Percentiles rank a stretch among this genome's conserved stretches.
Evolutionary conservation across 2,797 vertebrate genomes (phyloP).

Genomic region (Stomatorhinus walkeri): DNA sequence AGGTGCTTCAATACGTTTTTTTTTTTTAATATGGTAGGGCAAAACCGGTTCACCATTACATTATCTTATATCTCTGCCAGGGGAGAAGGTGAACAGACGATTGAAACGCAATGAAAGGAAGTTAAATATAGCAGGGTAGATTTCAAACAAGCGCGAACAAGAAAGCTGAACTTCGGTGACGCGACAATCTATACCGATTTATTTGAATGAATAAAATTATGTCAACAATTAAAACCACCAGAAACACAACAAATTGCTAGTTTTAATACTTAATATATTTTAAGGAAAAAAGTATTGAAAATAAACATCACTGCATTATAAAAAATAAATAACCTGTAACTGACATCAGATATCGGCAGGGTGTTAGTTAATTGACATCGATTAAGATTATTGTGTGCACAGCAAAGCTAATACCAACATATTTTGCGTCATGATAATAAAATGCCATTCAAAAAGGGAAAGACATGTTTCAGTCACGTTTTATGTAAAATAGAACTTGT

Average conservation of each 20-base stretch:
- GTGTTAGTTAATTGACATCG: not conserved
- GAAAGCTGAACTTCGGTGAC: slow-evolving; percentile 47
- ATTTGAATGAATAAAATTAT: not conserved
- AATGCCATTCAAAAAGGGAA: not conserved
- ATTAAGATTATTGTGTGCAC: not conserved
- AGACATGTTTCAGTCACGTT: not conserved
- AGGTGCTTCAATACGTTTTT: not conserved
- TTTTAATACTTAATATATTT: not conserved
- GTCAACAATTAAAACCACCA: not conserved
- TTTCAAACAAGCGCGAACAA: slow-evolving; percentile 36
- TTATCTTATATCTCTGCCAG: not conserved
- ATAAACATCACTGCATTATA: not conserved
- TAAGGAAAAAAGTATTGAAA: not conserved
- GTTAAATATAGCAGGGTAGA: not conserved
- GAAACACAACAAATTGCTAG: not conserved
- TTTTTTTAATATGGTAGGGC: not conserved
- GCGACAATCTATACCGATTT: slow-evolving; percentile 23
- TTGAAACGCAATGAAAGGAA: not conserved
- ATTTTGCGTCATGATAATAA: not conserved
- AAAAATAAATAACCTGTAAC: not conserved
- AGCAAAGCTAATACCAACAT: not conserved
- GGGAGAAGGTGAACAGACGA: not conserved
- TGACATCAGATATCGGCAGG: not conserved
- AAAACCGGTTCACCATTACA: not conserved
- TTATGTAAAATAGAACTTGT: not conserved